These are phyloP conservation scores for Drosophila demipolita DNA, from an alignment of 2,888 invertebrate genomes.

Conservation along the genomic window DNA sequence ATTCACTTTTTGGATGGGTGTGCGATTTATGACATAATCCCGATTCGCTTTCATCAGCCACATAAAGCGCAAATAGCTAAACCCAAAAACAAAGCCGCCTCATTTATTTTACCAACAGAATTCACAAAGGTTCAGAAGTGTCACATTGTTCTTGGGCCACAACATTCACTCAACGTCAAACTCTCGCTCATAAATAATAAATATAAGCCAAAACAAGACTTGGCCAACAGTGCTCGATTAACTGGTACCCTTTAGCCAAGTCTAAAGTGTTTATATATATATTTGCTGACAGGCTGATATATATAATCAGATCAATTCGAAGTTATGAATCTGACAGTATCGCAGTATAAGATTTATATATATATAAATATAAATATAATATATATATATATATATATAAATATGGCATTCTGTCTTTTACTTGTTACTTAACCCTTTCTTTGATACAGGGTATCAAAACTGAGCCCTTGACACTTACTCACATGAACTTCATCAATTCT, in stretches of 20 bases:
- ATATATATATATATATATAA: not conserved
- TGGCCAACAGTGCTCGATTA: not conserved
- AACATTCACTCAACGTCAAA: constrained; percentile 35
- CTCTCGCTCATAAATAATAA: constrained; percentile 62
- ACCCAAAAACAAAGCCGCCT: constrained; percentile 9
- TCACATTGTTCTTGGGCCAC: constrained; percentile 27
- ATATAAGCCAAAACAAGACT: constrained; percentile 15
- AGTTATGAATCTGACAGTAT: not conserved
- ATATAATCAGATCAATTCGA: not conserved
- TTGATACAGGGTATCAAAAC: constrained; percentile 18
- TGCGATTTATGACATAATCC: constrained; percentile 13
- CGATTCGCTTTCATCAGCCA: constrained; percentile 25
- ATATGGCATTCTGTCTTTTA: not conserved
- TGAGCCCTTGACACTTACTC: constrained; percentile 48
- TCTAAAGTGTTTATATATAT: not conserved
- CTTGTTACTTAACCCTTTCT: not conserved
- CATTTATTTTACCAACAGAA: constrained; percentile 36
- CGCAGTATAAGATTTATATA: not conserved
- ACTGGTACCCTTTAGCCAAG: not conserved
- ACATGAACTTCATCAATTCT: constrained; percentile 73
- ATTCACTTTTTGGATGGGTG: constrained; percentile 7
- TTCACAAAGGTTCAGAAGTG: constrained; percentile 34
- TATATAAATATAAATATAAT: too few relatives aligned
- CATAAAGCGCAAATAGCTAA: constrained; percentile 16
- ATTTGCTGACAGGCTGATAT: not conserved